These are phyloP conservation scores for Lepilemur ruficaudatus DNA, from an alignment of 2,797 vertebrate species.

Conservation along the genomic window DNA sequence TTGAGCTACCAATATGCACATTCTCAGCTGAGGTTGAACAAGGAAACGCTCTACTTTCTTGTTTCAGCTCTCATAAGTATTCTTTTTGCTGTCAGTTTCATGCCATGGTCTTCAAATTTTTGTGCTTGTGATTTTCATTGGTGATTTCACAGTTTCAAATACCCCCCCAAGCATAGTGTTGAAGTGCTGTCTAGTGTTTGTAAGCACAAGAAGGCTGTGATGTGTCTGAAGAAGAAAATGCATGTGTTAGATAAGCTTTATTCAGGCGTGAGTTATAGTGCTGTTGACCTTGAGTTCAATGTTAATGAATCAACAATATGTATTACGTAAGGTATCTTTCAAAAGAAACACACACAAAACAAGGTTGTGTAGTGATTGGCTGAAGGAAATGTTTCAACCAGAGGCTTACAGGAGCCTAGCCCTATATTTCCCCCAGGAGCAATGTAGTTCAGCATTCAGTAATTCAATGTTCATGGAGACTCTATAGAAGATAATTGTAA, in stretches of 20 bases:
- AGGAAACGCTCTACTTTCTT: background rate
- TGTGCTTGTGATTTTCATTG: background rate
- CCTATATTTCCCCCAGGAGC: background rate
- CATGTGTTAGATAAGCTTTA: background rate
- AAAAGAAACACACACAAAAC: background rate
- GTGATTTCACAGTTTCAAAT: background rate
- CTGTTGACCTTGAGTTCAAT: background rate
- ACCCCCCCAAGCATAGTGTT: background rate
- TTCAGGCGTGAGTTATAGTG: background rate
- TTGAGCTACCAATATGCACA: background rate
- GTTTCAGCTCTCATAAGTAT: background rate
- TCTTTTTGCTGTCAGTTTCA: background rate
- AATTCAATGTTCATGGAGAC: background rate
- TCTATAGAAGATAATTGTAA: background rate
- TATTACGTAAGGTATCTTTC: background rate
- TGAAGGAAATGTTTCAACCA: background rate
- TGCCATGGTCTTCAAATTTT: background rate
- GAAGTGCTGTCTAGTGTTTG: background rate
- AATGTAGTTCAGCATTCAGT: background rate
- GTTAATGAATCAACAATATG: background rate
- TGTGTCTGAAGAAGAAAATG: background rate
- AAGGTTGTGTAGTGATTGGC: background rate
- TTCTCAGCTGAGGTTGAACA: background rate
- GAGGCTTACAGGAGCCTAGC: background rate
- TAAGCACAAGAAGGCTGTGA: background rate